These are phyloP conservation scores for Xenopus petersii DNA, from an alignment of 2,797 vertebrate genomes.

Conservation along the genomic window DNA sequence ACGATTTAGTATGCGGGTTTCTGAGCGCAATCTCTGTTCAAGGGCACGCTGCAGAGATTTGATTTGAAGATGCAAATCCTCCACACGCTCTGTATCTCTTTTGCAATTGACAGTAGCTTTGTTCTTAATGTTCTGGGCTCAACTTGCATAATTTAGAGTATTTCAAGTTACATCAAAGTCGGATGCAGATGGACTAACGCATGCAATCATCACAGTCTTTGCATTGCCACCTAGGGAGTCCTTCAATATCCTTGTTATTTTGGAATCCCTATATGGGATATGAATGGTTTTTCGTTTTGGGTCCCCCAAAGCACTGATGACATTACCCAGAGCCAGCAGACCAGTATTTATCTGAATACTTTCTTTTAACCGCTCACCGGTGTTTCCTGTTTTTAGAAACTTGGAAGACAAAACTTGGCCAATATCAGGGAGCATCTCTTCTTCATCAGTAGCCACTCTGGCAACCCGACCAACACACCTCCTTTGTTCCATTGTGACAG, in stretches of 20 bases:
- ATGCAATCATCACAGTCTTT: conserved; percentile 95
- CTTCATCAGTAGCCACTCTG: conserved; percentile 53
- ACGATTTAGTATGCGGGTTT: conserved; percentile 87
- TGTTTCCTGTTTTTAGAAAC: conserved; percentile 90
- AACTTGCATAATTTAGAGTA: conserved; percentile 88
- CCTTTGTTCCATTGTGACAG: conserved; percentile 89
- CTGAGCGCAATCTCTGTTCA: conserved; percentile 87
- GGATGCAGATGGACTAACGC: conserved; percentile 88
- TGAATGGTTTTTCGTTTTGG: conserved; percentile 87
- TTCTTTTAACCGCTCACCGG: conserved; percentile 89
- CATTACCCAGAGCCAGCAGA: conserved; percentile 89
- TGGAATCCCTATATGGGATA: conserved; percentile 95
- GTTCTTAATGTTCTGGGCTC: conserved; percentile 94
- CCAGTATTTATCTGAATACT: conserved; percentile 97
- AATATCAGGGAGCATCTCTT: neutral
- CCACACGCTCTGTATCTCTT: conserved; percentile 77
- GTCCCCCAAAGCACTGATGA: conserved; percentile 92
- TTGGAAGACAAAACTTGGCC: conserved; percentile 87
- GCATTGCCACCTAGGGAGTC: conserved; percentile 96
- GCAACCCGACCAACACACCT: conserved; percentile 66
- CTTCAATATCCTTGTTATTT: conserved; percentile 96
- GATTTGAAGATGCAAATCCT: conserved; percentile 81
- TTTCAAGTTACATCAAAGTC: conserved; percentile 95
- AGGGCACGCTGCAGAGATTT: conserved; percentile 80
- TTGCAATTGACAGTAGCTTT: conserved; percentile 82